Base-by-base conservation (phyloP, 2,888 invertebrate genomes). In the Ctenicera cuprea region DNA sequence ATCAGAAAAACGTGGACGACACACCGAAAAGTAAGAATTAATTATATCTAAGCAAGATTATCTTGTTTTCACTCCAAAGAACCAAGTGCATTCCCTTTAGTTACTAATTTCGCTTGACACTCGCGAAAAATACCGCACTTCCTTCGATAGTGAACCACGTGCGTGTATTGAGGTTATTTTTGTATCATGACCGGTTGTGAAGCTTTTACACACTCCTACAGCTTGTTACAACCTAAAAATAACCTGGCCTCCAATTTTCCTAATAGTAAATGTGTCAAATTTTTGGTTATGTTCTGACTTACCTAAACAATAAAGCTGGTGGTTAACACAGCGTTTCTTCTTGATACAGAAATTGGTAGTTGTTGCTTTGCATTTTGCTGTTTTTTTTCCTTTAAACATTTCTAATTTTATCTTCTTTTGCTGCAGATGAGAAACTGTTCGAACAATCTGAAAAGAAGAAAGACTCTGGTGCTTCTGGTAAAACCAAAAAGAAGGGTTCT, bases 401-500 rank as follows among this genome's bases (percentile, higher is more conserved):
- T 3, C 16, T 18, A 18, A 48, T 16, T 16, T 11, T 48, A 7
- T 11, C 12, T 9, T 48, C 9, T 43, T 9, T 26, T 62, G 45
- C 45, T 75, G 2, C 75, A 77, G 77, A 76, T 77, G 76, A 76
- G 63, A 71, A 68, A 38, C 33, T 54, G 14, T 14, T 22, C 50
- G 73, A 73, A 20, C 74, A 57, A 20, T 12, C 67, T 16, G 77
- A 77, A 5, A 75, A 71, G 33, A 75, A 73, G 63, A 77, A 77
- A 54, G 77, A 76, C 8, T 54, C 64, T 9, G 26, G 38, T 11
- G 9, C 41, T 18, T 20, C 30, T 33, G 38, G 54, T 5, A 84
- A 83, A 72, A 75, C 75, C 20, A 91, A 90, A 84, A 91, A 91
- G 83, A 86, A 87, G 76, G 80, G 67, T 50, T 45, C 76, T 0